Base-by-base conservation (phyloP, 1,140 invertebrate genomes). In the Trinorchestia longiramus region DNA sequence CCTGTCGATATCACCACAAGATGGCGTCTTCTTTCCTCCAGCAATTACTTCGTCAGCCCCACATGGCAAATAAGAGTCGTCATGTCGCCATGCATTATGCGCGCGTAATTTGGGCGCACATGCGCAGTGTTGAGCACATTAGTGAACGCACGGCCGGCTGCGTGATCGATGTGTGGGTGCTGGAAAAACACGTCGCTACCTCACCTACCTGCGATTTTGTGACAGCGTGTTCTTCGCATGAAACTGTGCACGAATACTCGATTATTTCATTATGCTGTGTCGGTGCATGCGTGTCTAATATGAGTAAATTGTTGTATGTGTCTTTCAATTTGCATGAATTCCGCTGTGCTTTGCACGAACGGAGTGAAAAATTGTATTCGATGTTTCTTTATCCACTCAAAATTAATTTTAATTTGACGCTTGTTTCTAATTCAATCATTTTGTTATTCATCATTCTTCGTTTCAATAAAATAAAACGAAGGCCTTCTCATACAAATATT, bases 21-120 rank as follows among this genome's bases (percentile, higher is more conserved):
- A 77, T 77, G 62, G 62, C 62, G 62, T 53, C 19, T 28, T 23
- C 62, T 77, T 77, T 77, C 28, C 62, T 23, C 28, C 62, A 11
- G 62, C 62, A 77, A 77, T 77, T 77, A 77, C 62, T 77, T 77
- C 62, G 62, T 77, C 62, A 77, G 62, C 62, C 62, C 62, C 62
- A 77, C 62, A 77, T 77, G 62, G 62, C 62, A 77, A 77, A 77
- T 77, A 77, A 11, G 62, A 77, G 62, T 77, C 62, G 62, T 77
- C 62, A 77, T 77, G 62, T 77, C 62, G 8, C 62, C 62, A 77
- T 77, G 62, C 62, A 77, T 77, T 77, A 77, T 77, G 62, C 62
- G 62, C 28, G 62, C 28, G 62, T 77, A 77, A 77, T 77, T 77
- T 36, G 62, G 11, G 15, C 11, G 62, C 62, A 28, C 62, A 77